A percentile compares a stretch with the other conserved stretches of the same genome.
These are phyloP conservation scores for Apamea monoglypha DNA, from an alignment of 2,888 invertebrate genomes.

Conservation along the genomic window DNA sequence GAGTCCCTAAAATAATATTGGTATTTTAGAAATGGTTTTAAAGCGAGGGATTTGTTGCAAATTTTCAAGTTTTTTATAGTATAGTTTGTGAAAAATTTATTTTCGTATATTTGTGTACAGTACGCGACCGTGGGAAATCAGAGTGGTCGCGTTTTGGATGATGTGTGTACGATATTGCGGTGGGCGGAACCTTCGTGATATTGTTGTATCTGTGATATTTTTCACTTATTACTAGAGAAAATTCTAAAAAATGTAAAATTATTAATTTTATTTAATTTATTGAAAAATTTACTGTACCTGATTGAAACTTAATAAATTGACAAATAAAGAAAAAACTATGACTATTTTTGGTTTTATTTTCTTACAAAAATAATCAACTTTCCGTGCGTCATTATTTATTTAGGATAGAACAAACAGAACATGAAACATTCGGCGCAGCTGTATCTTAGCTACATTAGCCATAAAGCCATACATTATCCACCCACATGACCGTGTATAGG, in stretches of 20 bases:
- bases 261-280: constrained; percentile 74
- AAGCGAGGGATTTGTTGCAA: constrained; percentile 80
- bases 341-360: constrained; percentile 66
- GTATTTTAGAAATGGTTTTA: constrained; percentile 79
- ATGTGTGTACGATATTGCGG: constrained; percentile 78
- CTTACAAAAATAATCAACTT: neutral
- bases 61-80: constrained; percentile 83
- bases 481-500: constrained; percentile 35
- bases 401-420: neutral
- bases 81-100: constrained; percentile 84
- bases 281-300: constrained; percentile 87
- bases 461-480: constrained; percentile 27
- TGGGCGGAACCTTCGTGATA: constrained; percentile 71
- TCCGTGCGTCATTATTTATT: neutral
- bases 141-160: constrained; percentile 83
- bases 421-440: constrained; percentile 2
- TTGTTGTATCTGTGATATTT: constrained; percentile 84
- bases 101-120: constrained; percentile 85
- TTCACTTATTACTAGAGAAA: constrained; percentile 74
- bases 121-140: constrained; percentile 81
- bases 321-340: constrained; percentile 85
- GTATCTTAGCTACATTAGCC: neutral
- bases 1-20: constrained; percentile 59
- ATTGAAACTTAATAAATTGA: constrained; percentile 83
- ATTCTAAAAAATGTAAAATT: constrained; percentile 86